These are phyloP conservation scores for Syritta pipiens DNA, from an alignment of 2,888 invertebrate genomes.

Conservation along the genomic window DNA sequence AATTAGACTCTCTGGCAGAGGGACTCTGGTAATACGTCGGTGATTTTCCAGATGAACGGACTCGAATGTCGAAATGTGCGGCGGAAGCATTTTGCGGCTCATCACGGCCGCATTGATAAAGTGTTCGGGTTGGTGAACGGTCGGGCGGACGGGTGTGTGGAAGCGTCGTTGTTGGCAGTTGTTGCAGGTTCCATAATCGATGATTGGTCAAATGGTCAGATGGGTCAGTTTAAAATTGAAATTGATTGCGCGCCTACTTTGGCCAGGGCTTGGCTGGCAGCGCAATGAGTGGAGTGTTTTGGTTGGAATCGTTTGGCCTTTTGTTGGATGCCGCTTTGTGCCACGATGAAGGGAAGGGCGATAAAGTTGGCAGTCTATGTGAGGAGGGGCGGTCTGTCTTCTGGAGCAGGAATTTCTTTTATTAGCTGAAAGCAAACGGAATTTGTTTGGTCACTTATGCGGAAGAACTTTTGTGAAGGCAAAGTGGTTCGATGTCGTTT, in stretches of 20 bases:
- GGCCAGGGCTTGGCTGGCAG: constrained; percentile 22
- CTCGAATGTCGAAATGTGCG: constrained; percentile 58
- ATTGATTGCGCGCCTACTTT: constrained; percentile 59
- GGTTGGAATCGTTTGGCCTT: constrained; percentile 9
- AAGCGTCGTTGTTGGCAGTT: constrained; percentile 30
- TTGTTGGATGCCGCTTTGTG: too few species aligned
- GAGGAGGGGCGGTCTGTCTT: too few species aligned
- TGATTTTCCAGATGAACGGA: constrained; percentile 62
- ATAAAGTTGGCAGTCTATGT: too few species aligned
- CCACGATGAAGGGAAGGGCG: too few species aligned
- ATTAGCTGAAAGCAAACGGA: too few species aligned
- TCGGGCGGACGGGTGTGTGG: constrained; percentile 9
- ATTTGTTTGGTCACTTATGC: too few species aligned
- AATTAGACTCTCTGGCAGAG: constrained; percentile 48
- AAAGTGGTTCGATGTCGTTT: too few species aligned
- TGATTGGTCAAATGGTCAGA: constrained; percentile 57
- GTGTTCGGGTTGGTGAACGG: constrained; percentile 38
- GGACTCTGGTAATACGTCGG: constrained; percentile 58
- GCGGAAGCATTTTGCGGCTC: constrained; percentile 64
- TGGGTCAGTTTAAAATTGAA: constrained; percentile 61
- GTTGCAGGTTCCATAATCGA: constrained; percentile 32
- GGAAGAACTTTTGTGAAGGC: too few species aligned
- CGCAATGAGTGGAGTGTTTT: constrained; percentile 19
- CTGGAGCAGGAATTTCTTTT: too few species aligned
- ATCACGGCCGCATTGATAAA: constrained; percentile 55